Percentiles rank a stretch among this genome's conserved stretches.
These are phyloP conservation scores for Oxyscelio sp. DNA, from an alignment of 2,888 invertebrate species.

Conservation along the genomic window DNA sequence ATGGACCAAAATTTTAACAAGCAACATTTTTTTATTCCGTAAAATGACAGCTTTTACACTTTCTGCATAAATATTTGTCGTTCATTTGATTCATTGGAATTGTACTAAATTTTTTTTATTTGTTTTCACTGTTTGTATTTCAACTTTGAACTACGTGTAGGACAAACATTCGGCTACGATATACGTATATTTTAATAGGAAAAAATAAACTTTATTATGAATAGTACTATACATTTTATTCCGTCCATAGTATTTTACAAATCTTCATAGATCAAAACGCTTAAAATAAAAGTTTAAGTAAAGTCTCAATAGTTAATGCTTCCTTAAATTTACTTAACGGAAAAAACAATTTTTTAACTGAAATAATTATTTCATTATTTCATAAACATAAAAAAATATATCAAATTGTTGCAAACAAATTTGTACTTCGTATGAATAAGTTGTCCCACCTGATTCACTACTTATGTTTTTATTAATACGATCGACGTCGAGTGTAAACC, in stretches of 20 bases:
- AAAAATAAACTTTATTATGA: too few relatives aligned
- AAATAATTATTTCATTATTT: too few relatives aligned
- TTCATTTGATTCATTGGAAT: conserved; percentile 17
- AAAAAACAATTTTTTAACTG: too few relatives aligned
- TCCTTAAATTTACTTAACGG: too few relatives aligned
- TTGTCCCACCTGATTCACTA: conserved; percentile 27
- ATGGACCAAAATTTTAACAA: conserved; percentile 29
- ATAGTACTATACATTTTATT: too few relatives aligned
- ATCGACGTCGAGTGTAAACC: conserved; percentile 36
- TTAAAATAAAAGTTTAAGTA: too few relatives aligned
- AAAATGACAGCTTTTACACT: conserved; percentile 25
- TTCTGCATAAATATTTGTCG: conserved; percentile 5
- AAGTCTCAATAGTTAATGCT: too few relatives aligned
- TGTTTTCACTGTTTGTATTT: not conserved
- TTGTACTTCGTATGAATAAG: conserved; percentile 21
- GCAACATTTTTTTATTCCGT: conserved; percentile 2
- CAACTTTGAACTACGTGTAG: not conserved
- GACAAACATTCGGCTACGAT: not conserved
- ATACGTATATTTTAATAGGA: too few relatives aligned
- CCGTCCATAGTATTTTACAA: too few relatives aligned
- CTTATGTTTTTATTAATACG: conserved; percentile 39
- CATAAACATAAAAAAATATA: too few relatives aligned
- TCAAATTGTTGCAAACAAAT: too few relatives aligned
- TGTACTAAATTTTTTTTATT: conserved; percentile 11
- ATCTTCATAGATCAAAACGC: too few relatives aligned